Evolutionary conservation across 2,113 vertebrate species (phyloP), one percentile per base, ranked within the genome.

Genomic region (Tichodroma muraria): DNA sequence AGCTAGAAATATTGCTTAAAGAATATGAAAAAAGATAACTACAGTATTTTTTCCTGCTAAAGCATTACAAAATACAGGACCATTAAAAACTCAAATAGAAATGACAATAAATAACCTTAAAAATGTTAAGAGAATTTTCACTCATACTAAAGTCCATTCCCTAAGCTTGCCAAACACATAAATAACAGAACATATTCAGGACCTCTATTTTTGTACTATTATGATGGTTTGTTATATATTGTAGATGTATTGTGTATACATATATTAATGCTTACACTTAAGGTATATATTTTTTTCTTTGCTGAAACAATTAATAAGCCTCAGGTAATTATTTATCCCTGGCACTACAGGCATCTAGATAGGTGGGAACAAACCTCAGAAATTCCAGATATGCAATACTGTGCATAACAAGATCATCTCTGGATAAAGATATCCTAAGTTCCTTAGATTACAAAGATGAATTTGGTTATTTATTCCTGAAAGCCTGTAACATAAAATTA

Each of bases 51-150:
- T 96, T 90, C 97, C 96, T 97, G 97, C 97, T 98, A 98, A 97
- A 96, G 97, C 94, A 97, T 98, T 97, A 98, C 97, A 98, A 98
- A 97, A 96, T 96, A 97, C 97, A 96, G 96, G 97, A 97, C 98
- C 96, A 96, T 97, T 97, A 92, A 97, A 98, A 97, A 97, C 97
- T 97, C 93, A 97, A 97, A 97, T 89, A 93, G 96, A 97, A 96
- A 97, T 94, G 95, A 96, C 95, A 94, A 96, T 97, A 87, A 72
- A 94, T 97, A 97, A 97, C 96, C 95, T 97, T 97, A 97, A 97
- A 95, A 97, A 96, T 94, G 96, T 94, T 82, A 96, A 97, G 96
- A 96, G 95, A 93, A 92, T 96, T 96, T 96, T 96, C 95, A 95
- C 86, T 97, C 95, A 63, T 71, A 60, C 89, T 97, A 93, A 80